phyloP scores from a whole-genome alignment of 2,888 invertebrate genomes.

The Lasioglossum zephyrum region DNA sequence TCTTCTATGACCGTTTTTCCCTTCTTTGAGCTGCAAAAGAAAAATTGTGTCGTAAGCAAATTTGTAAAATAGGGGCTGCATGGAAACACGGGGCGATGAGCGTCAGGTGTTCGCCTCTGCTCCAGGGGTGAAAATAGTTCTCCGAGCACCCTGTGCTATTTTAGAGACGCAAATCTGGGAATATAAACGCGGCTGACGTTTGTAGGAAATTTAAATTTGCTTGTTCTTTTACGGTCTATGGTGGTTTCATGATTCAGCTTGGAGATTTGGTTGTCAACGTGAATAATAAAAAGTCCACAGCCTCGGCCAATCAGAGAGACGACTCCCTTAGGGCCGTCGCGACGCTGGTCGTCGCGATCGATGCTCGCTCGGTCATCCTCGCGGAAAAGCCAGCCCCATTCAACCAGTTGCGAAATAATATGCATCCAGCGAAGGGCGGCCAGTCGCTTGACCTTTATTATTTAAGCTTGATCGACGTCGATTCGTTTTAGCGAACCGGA shows the following conservation, averaged over 20 bases:
- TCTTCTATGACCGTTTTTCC: neutral
- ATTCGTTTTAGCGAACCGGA: neutral
- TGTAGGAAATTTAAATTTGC: neutral
- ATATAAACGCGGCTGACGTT: neutral
- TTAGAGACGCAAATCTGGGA: neutral
- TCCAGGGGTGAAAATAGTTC: neutral
- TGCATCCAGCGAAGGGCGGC: neutral
- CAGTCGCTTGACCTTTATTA: neutral
- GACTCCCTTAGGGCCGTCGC: conserved; percentile 32
- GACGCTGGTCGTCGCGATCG: conserved; percentile 39
- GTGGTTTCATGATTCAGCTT: neutral
- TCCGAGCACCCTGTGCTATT: neutral
- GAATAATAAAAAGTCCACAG: neutral
- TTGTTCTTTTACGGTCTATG: neutral
- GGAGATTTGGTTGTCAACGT: neutral
- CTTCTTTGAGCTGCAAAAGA: neutral
- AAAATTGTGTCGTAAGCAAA: neutral
- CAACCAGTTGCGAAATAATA: conserved; percentile 6
- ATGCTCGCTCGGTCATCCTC: conserved; percentile 24
- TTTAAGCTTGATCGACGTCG: neutral
- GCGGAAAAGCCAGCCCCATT: conserved; percentile 12
- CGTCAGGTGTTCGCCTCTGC: neutral
- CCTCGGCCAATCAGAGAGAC: conserved; percentile 16
- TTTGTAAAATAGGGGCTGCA: neutral
- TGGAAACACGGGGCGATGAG: neutral